Base-by-base conservation (phyloP, 2,888 invertebrate genomes). In the Oegoconia quadripuncta region DNA sequence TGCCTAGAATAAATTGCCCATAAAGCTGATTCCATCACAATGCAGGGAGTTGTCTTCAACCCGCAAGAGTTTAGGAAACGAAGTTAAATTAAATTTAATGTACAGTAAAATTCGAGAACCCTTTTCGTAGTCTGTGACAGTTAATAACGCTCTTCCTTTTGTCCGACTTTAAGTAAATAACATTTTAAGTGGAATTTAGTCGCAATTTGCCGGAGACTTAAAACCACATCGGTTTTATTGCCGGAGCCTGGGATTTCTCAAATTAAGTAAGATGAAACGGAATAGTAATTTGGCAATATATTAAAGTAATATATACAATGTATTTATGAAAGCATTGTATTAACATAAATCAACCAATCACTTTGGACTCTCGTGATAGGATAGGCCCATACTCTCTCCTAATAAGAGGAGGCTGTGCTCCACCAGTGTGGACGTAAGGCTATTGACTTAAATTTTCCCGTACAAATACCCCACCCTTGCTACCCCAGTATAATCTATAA, bases 131-230 rank as follows among this genome's bases (percentile, higher is more conserved):
- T 29, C 48, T 23, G 41, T 40, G 38, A 39, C 43, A 46, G 52
- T 48, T 50, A 53, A 53, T 53, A 43, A 37, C 39, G 23, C 14
- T 39, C 39, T 34, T 41, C 42, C 44, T 44, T 42, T 42, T 39
- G 38, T 37, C 37, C 37, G 46, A 42, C 39, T 41, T 44, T 28
- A 39, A 45, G 48, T 56, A 56, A 63, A 60, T 60, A 59, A 56
- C 53, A 44, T 51, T 58, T 52, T 50, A 59, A 62, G 47, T 52
- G 54, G 50, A 47, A 52, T 55, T 56, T 41, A 42, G 35, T 41
- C 54, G 55, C 63, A 58, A 62, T 60, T 63, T 57, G 48, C 44
- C 26, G 16, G 41, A 41, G 51, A 48, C 55, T 59, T 52, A 55
- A 55, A 57, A 52, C 50, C 54, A 27, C 53, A 48, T 50, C 41